Base-by-base conservation (phyloP, 2,888 invertebrate genomes). In the Dexiosoma caninum region DNA sequence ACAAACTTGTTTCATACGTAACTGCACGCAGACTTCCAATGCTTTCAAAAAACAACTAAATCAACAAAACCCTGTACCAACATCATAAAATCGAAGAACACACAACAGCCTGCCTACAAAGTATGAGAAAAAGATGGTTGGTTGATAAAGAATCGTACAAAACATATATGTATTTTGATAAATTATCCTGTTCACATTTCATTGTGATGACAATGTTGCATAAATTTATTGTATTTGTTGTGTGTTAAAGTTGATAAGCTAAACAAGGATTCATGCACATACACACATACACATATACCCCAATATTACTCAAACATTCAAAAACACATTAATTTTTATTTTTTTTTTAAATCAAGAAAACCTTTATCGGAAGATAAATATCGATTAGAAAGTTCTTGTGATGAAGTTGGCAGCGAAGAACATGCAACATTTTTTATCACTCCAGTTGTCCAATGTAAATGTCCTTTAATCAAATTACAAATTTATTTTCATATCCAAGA, bases 151-250 rank as follows among this genome's bases (percentile, higher is more conserved):
- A 40, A 57, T 30, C 14, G 42, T 7, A 19, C 4, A 23, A 44
- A 10, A 40, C 49, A 75, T 35, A 76, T 72, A 46, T 44, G 44
- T 55, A 76, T 67, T 77, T 81, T 81, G 80, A 81, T 81, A 77
- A 81, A 81, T 81, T 81, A 72, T 77, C 80, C 80, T 77, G 76
- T 80, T 80, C 76, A 72, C 80, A 80, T 80, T 76, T 80, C 76
- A 72, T 67, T 67, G 53, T 81, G 72, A 81, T 72, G 55, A 67
- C 66, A 80, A 80, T 71, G 71, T 71, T 80, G 80, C 80, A 81
- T 81, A 81, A 81, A 72, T 81, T 81, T 76, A 76, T 81, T 71
- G 71, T 80, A 37, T 46, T 49, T 76, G 37, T 62, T 72, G 19
- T 51, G 62, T 75, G 74, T 59, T 40, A 66, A 57, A 30, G 37